Conservation (phyloP, 2,888 invertebrate genomes). For the Meliscaeva auricollis region DNA sequence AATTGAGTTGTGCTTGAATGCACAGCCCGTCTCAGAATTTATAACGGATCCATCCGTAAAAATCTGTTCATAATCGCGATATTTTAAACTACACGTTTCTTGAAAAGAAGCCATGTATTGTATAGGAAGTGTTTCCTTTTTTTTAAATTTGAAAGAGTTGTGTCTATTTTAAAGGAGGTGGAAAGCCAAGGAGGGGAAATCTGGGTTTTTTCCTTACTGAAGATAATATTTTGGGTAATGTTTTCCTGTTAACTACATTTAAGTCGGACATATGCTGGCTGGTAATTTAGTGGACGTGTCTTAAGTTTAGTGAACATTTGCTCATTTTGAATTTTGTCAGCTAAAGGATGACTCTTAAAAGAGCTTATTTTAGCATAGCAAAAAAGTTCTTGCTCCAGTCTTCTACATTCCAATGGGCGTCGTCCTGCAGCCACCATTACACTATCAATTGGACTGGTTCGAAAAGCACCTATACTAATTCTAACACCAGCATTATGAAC, state of each 20-base stretch:
- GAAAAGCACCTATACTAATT: too few relatives aligned
- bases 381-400: background rate
- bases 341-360: constrained; percentile 6
- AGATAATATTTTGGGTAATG: background rate
- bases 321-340: background rate
- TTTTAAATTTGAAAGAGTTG: constrained; percentile 8
- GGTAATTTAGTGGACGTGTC: constrained; percentile 17
- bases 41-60: constrained; percentile 29
- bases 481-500: too few relatives aligned
- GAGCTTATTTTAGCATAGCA: constrained; percentile 20
- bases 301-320: constrained; percentile 15
- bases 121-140: background rate
- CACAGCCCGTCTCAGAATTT: constrained; percentile 14
- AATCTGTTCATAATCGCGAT: background rate
- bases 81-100: background rate
- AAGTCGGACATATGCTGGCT: constrained; percentile 6
- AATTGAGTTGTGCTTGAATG: background rate
- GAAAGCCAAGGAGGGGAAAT: constrained; percentile 5
- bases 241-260: background rate
- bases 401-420: constrained; percentile 11
- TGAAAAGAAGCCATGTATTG: background rate
- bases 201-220: constrained; percentile 10
- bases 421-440: constrained; percentile 12
- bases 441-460: too few relatives aligned
- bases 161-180: background rate